Conservation (phyloP, 2,113 vertebrate genomes). For the Tachysurus vachellii region DNA sequence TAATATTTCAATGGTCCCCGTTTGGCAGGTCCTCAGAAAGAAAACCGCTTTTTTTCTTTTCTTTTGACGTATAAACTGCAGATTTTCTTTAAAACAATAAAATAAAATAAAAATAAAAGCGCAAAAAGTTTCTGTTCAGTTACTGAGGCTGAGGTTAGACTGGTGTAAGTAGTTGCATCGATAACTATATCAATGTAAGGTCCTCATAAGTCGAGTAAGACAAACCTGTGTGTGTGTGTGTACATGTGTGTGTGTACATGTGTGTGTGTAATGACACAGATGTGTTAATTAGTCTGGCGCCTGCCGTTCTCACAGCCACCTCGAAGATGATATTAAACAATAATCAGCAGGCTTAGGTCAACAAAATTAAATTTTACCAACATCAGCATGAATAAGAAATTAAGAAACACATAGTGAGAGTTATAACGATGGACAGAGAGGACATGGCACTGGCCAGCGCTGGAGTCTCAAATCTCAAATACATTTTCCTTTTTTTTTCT, state of each 20-base stretch:
- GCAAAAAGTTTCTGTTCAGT: background rate
- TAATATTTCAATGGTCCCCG: background rate
- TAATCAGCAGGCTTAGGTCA: conserved; percentile 50
- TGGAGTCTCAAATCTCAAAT: conserved; percentile 42
- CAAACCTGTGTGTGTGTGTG: background rate
- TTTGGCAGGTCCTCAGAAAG: background rate
- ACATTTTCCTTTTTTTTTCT: conserved; percentile 35
- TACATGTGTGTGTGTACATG: background rate
- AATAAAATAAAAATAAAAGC: background rate
- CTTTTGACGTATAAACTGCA: background rate
- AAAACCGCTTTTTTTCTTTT: background rate
- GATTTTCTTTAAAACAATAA: background rate
- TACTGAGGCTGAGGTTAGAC: background rate
- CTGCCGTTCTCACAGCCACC: conserved; percentile 40
- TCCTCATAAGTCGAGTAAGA: background rate
- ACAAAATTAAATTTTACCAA: conserved; percentile 57
- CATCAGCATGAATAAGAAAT: conserved; percentile 58
- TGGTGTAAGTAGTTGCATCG: background rate
- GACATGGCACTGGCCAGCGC: too few species aligned
- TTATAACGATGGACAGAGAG: background rate
- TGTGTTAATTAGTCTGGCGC: conserved; percentile 53
- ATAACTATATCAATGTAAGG: background rate
- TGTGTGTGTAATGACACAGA: conserved; percentile 31
- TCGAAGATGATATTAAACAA: conserved; percentile 49
- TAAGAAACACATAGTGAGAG: conserved; percentile 22